These are phyloP conservation scores for Python bivittatus DNA, from an alignment of 2,113 vertebrate genomes.

Conservation along the genomic window DNA sequence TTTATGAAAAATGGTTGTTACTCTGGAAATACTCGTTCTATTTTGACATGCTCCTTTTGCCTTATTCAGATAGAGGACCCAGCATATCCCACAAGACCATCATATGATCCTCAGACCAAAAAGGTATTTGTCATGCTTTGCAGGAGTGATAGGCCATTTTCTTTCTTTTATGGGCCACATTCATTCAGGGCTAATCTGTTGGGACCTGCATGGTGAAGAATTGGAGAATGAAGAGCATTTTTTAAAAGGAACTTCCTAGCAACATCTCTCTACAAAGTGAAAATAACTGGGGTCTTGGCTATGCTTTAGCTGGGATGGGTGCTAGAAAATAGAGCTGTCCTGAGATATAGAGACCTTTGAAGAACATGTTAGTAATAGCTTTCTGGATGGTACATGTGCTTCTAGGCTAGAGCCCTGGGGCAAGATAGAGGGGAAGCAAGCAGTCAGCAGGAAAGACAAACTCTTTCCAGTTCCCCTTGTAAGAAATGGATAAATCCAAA, in stretches of 20 bases:
- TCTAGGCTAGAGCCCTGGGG: background rate
- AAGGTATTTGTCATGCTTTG: background rate
- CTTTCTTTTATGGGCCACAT: background rate
- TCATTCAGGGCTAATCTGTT: background rate
- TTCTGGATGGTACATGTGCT: background rate
- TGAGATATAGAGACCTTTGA: background rate
- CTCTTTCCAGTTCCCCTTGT: background rate
- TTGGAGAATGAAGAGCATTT: background rate
- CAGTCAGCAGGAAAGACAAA: background rate
- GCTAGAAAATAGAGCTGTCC: background rate
- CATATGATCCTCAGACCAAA: background rate
- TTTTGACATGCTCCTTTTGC: background rate
- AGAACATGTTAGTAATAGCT: background rate
- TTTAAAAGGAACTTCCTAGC: background rate
- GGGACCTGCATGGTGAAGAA: background rate
- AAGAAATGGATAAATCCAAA: background rate
- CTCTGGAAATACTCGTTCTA: background rate
- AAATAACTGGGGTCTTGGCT: background rate
- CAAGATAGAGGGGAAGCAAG: background rate
- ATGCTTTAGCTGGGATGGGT: background rate
- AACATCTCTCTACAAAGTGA: background rate
- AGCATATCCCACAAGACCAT: background rate
- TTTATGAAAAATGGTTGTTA: background rate
- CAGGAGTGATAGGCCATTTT: background rate
- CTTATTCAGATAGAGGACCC: background rate